Conservation (phyloP, 2,113 vertebrate species). For the Cryptomyrus ogoouensis region DNA sequence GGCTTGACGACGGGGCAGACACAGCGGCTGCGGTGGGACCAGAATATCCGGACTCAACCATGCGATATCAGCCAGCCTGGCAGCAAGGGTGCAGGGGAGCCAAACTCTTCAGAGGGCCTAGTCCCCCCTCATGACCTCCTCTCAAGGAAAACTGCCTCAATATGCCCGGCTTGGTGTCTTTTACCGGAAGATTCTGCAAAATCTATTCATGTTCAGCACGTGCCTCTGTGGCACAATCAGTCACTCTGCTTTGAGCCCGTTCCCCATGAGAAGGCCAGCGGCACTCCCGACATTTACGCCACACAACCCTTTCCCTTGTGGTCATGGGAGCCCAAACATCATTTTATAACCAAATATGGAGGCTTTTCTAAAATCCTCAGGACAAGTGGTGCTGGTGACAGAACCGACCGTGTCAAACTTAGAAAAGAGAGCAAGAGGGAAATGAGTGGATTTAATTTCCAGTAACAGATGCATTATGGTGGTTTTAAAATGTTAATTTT, state of each 20-base stretch:
- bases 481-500: not conserved
- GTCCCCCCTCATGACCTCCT: not conserved
- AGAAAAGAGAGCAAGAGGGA: not conserved
- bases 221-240: not conserved
- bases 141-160: not conserved
- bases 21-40: constrained; percentile 66
- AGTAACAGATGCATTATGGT: not conserved
- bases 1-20: constrained; percentile 72
- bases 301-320: not conserved
- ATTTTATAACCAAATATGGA: not conserved
- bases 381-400: not conserved
- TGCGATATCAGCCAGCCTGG: not conserved
- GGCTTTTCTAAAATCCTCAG: not conserved
- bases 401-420: no score
- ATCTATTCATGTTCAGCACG: not conserved
- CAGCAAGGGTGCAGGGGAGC: not conserved
- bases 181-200: not conserved
- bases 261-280: not conserved
- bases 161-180: not conserved
- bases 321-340: not conserved
- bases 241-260: not conserved
- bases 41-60: not conserved
- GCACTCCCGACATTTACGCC: not conserved
- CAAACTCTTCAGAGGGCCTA: not conserved
- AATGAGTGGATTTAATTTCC: not conserved